Evolutionary conservation across 2,113 vertebrate genomes (phyloP).

Genomic region (Columbina picui): DNA sequence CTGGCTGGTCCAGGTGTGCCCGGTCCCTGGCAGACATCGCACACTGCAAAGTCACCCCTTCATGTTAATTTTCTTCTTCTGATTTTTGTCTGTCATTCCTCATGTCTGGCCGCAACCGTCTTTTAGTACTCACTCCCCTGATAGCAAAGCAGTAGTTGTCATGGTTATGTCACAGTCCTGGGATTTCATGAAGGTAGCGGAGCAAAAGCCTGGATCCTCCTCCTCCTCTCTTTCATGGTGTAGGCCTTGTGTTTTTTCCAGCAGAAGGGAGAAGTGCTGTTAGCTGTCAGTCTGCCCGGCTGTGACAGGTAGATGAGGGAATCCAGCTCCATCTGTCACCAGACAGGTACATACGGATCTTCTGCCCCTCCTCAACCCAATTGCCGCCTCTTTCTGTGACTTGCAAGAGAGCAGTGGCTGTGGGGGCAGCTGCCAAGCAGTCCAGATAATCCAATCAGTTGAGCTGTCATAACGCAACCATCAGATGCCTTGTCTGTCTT

Average conservation of each 20-base stretch:
- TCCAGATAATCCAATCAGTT: not conserved
- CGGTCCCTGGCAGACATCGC: not conserved
- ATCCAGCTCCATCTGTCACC: not conserved
- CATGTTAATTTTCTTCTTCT: not conserved
- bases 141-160: not conserved
- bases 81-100: not conserved
- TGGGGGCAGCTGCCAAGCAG: not conserved
- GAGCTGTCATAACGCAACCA: not conserved
- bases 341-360: not conserved
- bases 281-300: not conserved
- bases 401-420: not conserved
- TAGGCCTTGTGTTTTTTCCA: not conserved
- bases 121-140: not conserved
- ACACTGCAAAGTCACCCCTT: not conserved
- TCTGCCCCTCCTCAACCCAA: not conserved
- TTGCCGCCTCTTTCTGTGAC: not conserved
- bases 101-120: not conserved
- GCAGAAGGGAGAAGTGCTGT: not conserved
- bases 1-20: constrained; percentile 15
- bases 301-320: not conserved
- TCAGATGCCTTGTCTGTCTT: not conserved
- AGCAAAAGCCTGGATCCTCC: not conserved
- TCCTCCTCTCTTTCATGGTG: accelerated
- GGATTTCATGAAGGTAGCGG: accelerated
- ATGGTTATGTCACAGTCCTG: not conserved